These are phyloP conservation scores for Cephus runcator DNA, from an alignment of 2,888 invertebrate species.

Conservation along the genomic window DNA sequence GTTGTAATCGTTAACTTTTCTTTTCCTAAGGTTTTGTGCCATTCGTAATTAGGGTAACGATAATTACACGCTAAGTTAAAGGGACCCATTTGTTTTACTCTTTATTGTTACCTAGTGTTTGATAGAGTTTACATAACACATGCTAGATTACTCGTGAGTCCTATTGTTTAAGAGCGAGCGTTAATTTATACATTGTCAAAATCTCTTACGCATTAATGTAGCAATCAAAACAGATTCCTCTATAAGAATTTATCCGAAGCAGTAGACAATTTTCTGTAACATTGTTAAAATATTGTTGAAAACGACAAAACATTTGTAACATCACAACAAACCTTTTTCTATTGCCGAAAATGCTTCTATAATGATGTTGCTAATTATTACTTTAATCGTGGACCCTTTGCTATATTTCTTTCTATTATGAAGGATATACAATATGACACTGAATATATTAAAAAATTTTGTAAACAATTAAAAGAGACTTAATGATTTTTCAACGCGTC, in stretches of 20 bases:
- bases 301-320: neutral
- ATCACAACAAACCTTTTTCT: neutral
- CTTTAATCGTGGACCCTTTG: neutral
- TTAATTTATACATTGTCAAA: neutral
- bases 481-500: neutral
- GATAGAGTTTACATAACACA: neutral
- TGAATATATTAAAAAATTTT: neutral
- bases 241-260: neutral
- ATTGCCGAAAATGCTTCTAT: neutral
- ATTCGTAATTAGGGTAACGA: neutral
- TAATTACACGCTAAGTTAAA: neutral
- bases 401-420: neutral
- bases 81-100: neutral
- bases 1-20: neutral
- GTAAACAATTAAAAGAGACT: neutral
- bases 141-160: neutral
- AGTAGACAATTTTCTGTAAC: neutral
- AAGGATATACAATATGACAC: neutral
- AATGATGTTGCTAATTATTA: too few species aligned
- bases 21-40: conserved; percentile 1
- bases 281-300: neutral
- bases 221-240: neutral
- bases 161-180: neutral
- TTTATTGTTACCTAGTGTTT: neutral
- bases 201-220: neutral